Conservation (phyloP, 2,888 invertebrate genomes). For the Hydrotaea cyrtoneurina region DNA sequence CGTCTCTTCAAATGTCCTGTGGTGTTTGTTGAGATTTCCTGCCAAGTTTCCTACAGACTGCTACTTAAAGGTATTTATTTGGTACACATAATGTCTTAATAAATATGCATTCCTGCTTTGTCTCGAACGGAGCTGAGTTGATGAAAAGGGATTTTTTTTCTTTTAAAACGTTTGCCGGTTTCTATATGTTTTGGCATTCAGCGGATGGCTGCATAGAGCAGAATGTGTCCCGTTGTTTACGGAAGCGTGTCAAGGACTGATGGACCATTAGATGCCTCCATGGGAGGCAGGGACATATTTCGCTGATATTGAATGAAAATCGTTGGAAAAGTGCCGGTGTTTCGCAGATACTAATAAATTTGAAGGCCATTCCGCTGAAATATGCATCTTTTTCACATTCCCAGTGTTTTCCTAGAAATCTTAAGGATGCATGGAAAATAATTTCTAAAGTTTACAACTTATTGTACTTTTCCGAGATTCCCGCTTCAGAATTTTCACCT, state of each 20-base stretch:
- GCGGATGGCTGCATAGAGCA: not conserved
- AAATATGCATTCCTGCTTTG: conserved; percentile 62
- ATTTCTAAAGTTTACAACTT: not conserved
- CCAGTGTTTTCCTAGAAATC: not conserved
- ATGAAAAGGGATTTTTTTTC: conserved; percentile 46
- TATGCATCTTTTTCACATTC: conserved; percentile 3
- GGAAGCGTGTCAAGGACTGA: conserved; percentile 79
- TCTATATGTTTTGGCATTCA: not conserved
- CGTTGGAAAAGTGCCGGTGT: conserved; percentile 22
- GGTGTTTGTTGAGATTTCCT: conserved; percentile 75
- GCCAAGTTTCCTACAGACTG: conserved; percentile 67
- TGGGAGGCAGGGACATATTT: conserved; percentile 34
- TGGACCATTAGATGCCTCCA: conserved; percentile 68
- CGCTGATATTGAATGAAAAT: conserved; percentile 43
- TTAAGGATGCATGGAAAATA: not conserved
- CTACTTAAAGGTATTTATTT: conserved; percentile 75
- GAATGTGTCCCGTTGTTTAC: conserved; percentile 70
- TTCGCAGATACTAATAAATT: conserved; percentile 1
- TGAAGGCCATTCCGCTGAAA: conserved; percentile 30
- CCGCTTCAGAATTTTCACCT: too few species aligned
- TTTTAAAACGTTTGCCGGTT: not conserved
- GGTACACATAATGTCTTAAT: conserved; percentile 59
- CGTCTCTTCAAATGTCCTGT: conserved; percentile 68
- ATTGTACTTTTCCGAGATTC: not conserved
- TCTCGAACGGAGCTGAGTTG: conserved; percentile 45